These are phyloP conservation scores for Chydorus sphaericus DNA, from an alignment of 2,888 invertebrate species.

Conservation along the genomic window DNA sequence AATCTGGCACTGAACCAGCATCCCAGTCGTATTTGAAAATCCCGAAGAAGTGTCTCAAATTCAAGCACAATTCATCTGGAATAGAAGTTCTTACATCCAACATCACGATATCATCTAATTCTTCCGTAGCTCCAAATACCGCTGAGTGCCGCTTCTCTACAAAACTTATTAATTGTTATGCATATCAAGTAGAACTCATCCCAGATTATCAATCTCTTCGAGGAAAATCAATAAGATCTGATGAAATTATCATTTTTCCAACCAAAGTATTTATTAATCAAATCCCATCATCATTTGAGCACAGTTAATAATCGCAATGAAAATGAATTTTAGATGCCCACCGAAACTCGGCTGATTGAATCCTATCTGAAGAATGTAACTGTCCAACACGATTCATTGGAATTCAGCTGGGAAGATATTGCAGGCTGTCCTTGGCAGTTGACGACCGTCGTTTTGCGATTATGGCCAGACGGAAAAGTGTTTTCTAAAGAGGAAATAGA, in stretches of 20 bases:
- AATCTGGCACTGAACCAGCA: neutral
- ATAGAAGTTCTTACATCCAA: neutral
- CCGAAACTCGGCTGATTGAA: neutral
- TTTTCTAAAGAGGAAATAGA: no score
- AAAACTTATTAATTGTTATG: neutral
- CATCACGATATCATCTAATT: neutral
- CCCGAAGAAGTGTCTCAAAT: neutral
- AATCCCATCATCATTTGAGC: neutral
- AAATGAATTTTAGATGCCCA: no score
- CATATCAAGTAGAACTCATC: neutral
- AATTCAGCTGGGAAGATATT: neutral
- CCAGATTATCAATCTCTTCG: neutral
- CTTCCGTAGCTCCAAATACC: neutral
- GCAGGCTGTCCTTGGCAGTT: neutral
- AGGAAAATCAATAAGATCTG: neutral
- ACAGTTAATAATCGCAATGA: no score
- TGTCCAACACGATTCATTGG: neutral
- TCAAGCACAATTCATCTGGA: neutral
- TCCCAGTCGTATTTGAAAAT: neutral
- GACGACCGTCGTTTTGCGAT: neutral
- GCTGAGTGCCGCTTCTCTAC: neutral
- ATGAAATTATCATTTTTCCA: neutral
- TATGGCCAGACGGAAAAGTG: neutral
- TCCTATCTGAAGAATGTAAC: neutral
- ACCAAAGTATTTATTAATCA: no score